A percentile compares a stretch with the other conserved stretches of the same genome.
Conservation (phyloP, 2,797 vertebrate genomes). For the Crenichthys baileyi region DNA sequence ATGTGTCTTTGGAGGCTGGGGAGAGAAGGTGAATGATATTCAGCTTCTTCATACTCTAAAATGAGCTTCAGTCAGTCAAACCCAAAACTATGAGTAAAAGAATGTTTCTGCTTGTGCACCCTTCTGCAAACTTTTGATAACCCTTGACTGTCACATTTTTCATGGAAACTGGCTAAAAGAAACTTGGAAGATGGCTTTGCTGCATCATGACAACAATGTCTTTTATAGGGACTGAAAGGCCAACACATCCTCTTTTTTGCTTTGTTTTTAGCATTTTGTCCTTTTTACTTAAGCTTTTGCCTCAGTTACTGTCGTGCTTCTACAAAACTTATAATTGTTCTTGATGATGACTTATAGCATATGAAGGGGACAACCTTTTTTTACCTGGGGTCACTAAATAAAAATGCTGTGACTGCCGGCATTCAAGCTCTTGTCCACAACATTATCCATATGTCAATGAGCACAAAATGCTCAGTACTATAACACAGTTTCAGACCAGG, state of each 20-base stretch:
- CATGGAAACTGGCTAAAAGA: neutral
- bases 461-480: no score
- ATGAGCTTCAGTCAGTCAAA: conserved; percentile 19
- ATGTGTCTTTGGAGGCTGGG: conserved; percentile 15
- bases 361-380: no score
- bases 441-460: no score
- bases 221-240: neutral
- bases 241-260: neutral
- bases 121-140: conserved; percentile 2
- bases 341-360: no score
- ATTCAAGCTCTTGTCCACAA: no score
- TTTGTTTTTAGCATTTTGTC: neutral
- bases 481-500: neutral
- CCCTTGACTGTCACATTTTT: conserved; percentile 5
- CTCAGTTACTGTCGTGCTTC: no score
- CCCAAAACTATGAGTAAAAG: neutral
- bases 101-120: neutral
- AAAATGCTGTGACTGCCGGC: no score
- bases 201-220: neutral
- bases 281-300: no score
- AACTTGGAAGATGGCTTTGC: neutral
- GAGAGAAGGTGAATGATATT: conserved; percentile 18
- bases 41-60: conserved; percentile 3
- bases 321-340: no score
- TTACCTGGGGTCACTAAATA: no score